These are phyloP conservation scores for Megaleporinus macrocephalus DNA, from an alignment of 2,113 vertebrate species.

Conservation along the genomic window DNA sequence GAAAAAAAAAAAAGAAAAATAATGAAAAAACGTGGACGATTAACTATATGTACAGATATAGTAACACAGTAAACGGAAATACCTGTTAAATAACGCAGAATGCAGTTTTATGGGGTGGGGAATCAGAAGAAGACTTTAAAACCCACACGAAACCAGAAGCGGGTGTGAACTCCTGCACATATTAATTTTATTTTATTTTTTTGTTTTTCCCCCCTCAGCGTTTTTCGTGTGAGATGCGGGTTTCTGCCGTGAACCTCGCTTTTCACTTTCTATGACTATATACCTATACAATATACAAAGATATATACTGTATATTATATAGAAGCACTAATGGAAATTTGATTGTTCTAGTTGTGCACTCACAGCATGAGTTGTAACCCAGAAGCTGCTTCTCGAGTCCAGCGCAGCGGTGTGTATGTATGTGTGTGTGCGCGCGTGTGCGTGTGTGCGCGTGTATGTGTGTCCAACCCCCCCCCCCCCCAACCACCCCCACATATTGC, in stretches of 20 bases:
- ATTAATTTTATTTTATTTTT: neutral
- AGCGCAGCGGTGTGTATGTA: slow-evolving; percentile 68
- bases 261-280: slow-evolving; percentile 55
- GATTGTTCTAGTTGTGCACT: slow-evolving; percentile 82
- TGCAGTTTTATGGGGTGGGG: slow-evolving; percentile 13
- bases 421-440: neutral
- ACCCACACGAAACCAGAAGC: slow-evolving; percentile 8
- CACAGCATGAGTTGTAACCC: slow-evolving; percentile 84
- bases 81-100: neutral
- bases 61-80: slow-evolving; percentile 13
- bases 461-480: slow-evolving; percentile 20
- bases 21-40: neutral
- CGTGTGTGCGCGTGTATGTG: neutral
- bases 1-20: neutral
- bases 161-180: slow-evolving; percentile 8
- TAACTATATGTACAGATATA: slow-evolving; percentile 21
- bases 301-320: slow-evolving; percentile 84
- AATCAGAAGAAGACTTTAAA: slow-evolving; percentile 15
- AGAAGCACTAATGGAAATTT: slow-evolving; percentile 78
- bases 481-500: slow-evolving; percentile 40
- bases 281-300: slow-evolving; percentile 72
- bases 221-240: slow-evolving; percentile 59
- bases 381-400: slow-evolving; percentile 73
- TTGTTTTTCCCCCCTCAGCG: too few species aligned
- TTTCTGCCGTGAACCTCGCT: slow-evolving; percentile 13